These are phyloP conservation scores for Schizopygopsis pylzovi DNA, from an alignment of 2,797 vertebrate species.

Conservation along the genomic window DNA sequence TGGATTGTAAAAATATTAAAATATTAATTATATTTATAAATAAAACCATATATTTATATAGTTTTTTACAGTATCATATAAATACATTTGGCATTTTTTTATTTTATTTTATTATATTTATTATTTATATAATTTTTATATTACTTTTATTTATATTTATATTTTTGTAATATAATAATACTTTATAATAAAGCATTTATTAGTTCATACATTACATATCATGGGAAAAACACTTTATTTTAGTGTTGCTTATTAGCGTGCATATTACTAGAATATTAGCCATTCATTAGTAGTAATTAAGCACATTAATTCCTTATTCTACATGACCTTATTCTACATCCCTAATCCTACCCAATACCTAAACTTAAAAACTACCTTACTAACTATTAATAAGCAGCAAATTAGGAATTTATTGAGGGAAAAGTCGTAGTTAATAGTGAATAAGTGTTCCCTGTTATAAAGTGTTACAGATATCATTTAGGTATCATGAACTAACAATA, in stretches of 20 bases:
- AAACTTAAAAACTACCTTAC: no score
- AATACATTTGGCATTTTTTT: background rate
- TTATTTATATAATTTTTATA: background rate
- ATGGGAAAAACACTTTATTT: background rate
- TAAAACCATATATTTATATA: background rate
- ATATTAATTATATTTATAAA: background rate
- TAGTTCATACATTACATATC: background rate
- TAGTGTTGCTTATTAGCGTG: no score
- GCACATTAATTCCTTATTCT: no score
- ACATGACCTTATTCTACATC: no score
- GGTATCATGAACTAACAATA: background rate
- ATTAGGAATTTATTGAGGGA: no score
- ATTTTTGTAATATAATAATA: background rate
- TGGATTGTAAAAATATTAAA: slow-evolving; percentile 5
- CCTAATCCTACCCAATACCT: no score
- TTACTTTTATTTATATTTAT: background rate
- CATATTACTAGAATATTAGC: no score
- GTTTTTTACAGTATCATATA: background rate
- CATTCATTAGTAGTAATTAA: no score
- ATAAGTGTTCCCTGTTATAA: no score
- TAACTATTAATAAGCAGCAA: no score
- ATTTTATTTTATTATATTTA: background rate
- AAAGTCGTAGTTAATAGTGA: no score
- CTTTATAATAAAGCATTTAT: background rate
- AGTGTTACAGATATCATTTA: background rate